Evolutionary conservation across 2,797 vertebrate genomes (phyloP).

Genomic region (Lemur catta): DNA sequence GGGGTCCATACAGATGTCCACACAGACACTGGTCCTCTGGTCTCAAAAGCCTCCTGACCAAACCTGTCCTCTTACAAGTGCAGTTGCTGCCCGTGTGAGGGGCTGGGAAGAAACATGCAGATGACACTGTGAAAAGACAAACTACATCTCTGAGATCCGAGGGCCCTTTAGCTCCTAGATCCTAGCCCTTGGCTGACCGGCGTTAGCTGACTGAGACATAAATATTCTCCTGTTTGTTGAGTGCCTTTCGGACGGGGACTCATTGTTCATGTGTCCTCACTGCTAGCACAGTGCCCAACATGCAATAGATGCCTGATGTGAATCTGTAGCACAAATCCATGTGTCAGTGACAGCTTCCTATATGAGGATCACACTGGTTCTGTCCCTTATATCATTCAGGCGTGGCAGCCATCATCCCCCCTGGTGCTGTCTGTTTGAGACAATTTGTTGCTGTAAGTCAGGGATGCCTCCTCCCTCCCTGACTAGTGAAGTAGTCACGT

Average conservation of each 20-base stretch:
- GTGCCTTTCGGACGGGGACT: not conserved
- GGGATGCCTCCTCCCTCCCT: not conserved
- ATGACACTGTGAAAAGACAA: not conserved
- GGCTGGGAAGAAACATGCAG: not conserved
- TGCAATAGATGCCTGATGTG: too few relatives aligned
- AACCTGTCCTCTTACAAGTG: not conserved
- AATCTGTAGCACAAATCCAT: not conserved
- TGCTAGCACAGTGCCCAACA: not conserved
- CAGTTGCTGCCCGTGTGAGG: not conserved
- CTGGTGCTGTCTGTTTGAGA: not conserved
- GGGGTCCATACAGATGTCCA: not conserved
- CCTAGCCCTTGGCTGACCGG: not conserved
- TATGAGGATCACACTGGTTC: not conserved
- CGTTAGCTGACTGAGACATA: fast-evolving
- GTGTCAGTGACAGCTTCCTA: not conserved
- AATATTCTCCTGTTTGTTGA: not conserved
- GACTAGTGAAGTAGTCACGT: not conserved
- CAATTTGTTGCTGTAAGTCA: not conserved
- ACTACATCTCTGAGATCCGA: not conserved
- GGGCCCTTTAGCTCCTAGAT: not conserved
- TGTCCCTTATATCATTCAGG: not conserved
- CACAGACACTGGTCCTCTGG: not conserved
- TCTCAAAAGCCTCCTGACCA: not conserved
- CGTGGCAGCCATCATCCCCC: not conserved
- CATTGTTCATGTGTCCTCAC: not conserved